Conservation (phyloP, 1,140 invertebrate genomes). For the Theocolax elegans region DNA sequence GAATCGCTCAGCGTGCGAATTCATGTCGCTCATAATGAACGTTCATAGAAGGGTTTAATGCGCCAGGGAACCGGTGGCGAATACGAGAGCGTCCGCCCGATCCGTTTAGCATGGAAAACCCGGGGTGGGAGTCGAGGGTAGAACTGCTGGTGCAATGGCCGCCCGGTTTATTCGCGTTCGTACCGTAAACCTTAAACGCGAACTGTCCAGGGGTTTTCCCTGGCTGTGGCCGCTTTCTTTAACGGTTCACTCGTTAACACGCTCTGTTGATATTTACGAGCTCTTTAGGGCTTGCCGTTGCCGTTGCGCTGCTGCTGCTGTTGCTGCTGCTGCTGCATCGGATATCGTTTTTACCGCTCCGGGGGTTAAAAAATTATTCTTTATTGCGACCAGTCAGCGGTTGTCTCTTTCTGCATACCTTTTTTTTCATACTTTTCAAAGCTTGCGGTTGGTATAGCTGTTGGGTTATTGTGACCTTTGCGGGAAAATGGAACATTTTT, state of each 20-base stretch:
- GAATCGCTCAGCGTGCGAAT: background rate
- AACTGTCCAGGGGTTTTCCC: background rate
- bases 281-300: background rate
- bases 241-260: background rate
- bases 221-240: background rate
- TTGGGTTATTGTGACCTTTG: too few species aligned
- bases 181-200: background rate
- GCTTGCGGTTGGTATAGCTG: too few species aligned
- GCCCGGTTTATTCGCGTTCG: background rate
- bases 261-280: background rate
- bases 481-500: too few species aligned
- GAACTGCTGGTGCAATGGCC: background rate
- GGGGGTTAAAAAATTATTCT: too few species aligned
- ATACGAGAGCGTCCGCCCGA: too few species aligned
- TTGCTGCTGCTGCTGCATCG: too few species aligned
- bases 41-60: background rate
- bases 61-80: background rate
- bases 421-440: too few species aligned
- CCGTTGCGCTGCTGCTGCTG: too few species aligned
- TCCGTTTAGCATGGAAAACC: background rate
- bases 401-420: too few species aligned
- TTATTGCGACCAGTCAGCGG: too few species aligned
- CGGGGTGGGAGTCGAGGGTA: background rate
- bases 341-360: too few species aligned
- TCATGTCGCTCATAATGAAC: slow-evolving; percentile 4